Conservation (phyloP, 2,888 invertebrate genomes). For the Ctena decussata region DNA sequence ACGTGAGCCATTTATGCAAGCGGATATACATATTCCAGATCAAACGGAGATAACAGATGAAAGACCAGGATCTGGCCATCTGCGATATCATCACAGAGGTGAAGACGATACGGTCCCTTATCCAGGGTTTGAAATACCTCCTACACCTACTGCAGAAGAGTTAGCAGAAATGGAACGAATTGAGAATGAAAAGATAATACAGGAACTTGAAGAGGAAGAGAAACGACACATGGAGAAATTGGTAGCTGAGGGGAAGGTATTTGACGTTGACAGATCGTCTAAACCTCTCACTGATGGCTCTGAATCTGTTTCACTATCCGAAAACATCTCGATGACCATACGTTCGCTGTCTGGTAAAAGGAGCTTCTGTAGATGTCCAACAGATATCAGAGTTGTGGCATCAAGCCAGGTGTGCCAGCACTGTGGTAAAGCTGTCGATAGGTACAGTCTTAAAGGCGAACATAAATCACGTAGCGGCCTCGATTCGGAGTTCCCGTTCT, state of each 20-base stretch:
- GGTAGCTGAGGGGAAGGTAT: constrained; percentile 31
- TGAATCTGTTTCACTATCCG: constrained; percentile 22
- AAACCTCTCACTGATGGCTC: constrained; percentile 33
- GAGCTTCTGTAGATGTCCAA: constrained; percentile 55
- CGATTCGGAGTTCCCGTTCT: constrained; percentile 12
- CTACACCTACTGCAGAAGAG: constrained; percentile 56
- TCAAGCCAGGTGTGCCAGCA: constrained; percentile 34
- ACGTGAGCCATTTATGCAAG: neutral
- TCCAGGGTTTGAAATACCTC: constrained; percentile 63
- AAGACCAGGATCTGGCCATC: constrained; percentile 42
- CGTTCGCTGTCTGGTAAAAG: neutral
- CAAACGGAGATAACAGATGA: constrained; percentile 13
- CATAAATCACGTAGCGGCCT: constrained; percentile 12
- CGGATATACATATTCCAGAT: neutral
- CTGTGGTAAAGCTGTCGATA: constrained; percentile 36
- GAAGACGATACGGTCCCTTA: constrained; percentile 57
- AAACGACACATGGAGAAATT: constrained; percentile 17
- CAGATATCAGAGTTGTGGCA: constrained; percentile 29
- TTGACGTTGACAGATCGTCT: constrained; percentile 22
- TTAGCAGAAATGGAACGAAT: constrained; percentile 6
- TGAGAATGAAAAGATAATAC: constrained; percentile 3
- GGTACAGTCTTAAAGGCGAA: neutral
- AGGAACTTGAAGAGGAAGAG: constrained; percentile 24
- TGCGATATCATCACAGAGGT: constrained; percentile 56
- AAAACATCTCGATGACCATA: neutral